Evolutionary conservation across 2,888 invertebrate species (phyloP), one percentile per base, ranked within the genome.

Genomic region (Odontothrips loti): DNA sequence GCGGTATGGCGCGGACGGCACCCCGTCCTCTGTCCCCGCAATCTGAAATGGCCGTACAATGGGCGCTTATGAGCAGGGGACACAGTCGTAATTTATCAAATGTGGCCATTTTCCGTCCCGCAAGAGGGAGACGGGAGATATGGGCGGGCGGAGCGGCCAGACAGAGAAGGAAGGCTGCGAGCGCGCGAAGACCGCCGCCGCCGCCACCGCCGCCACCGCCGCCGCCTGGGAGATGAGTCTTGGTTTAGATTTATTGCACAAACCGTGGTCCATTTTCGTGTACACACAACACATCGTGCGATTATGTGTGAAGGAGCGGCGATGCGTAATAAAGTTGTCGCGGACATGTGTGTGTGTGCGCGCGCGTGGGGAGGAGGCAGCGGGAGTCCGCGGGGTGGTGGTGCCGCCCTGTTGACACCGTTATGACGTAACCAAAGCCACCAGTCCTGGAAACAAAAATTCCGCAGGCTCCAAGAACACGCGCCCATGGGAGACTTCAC

Each of bases 231-330:
- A 58, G 58, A n/a, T 58, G 58, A 58, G 58, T 58, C 58, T 75
- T 75, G 58, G 58, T 20, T 17, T 58, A 75, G 68, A 75, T 75
- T 75, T 75, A 75, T 75, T 75, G 68, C 68, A 75, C 68, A 75
- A 75, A 27, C 68, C 68, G 68, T 75, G 68, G 68, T 75, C 68
- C 68, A 75, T 75, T 75, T 75, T 27, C 68, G 68, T 75, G 68
- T 75, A 75, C 68, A 75, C 68, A 75, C 68, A 75, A 75, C 68
- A 75, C 68, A 75, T 75, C 68, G 68, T 27, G 68, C 68, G 68
- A 75, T 75, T 75, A 75, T 75, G 68, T 75, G 68, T 75, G 68
- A 75, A 75, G 68, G 68, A 75, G 68, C 68, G 68, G 68, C 27
- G 68, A 27, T 27, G 68, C 68, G 68, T 75, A 75, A 75, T 75